Percentiles rank a stretch among this genome's conserved stretches.
Conservation (phyloP, 1,140 invertebrate species). For the Venturia canescens region DNA sequence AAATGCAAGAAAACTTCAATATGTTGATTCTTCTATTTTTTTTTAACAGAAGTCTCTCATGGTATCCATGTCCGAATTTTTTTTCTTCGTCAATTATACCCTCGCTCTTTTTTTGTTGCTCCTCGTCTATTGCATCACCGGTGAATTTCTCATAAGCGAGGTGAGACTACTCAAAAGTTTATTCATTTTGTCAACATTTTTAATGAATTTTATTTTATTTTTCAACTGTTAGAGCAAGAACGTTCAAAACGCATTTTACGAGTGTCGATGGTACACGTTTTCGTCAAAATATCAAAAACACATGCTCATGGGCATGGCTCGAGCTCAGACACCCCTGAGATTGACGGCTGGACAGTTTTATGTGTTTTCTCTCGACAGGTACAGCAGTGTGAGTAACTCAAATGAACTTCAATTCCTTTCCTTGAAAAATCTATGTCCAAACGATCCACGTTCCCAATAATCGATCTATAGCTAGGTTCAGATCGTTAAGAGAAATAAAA, state of each 20-base stretch:
- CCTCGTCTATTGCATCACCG: conserved; percentile 23
- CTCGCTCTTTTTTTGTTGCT: neutral
- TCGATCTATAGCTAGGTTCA: no score
- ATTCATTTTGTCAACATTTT: neutral
- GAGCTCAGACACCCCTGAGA: conserved; percentile 51
- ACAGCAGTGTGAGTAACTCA: conserved; percentile 56
- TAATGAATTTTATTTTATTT: neutral
- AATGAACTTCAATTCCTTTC: no score
- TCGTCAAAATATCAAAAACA: conserved; percentile 46
- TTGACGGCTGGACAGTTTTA: conserved; percentile 62
- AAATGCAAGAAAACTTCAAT: neutral
- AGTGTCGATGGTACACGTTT: conserved; percentile 56
- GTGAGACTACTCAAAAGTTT: neutral
- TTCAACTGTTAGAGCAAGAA: conserved; percentile 48
- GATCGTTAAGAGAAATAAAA: no score
- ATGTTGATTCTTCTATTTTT: neutral
- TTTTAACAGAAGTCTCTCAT: conserved; percentile 17
- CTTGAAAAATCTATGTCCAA: no score
- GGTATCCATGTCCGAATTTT: conserved; percentile 23
- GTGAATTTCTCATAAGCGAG: conserved; percentile 42
- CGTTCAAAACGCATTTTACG: conserved; percentile 54
- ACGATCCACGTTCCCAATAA: no score
- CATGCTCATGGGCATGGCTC: conserved; percentile 55
- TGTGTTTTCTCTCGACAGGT: conserved; percentile 56
- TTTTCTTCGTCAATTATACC: conserved; percentile 8